These are phyloP conservation scores for Drosophila prostipennis DNA, from an alignment of 2,888 invertebrate genomes.

Conservation along the genomic window DNA sequence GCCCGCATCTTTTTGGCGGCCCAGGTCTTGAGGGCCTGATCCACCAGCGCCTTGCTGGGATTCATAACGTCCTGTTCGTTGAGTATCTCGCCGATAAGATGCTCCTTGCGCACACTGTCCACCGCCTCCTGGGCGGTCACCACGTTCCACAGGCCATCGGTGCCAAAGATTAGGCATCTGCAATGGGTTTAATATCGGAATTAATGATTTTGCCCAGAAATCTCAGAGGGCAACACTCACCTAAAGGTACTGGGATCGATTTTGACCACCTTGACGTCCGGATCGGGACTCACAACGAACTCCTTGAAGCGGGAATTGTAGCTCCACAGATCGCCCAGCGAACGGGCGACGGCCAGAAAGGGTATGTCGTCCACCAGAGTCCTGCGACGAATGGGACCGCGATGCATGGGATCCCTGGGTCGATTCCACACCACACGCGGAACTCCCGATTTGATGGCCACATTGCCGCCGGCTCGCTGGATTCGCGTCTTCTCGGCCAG, in stretches of 20 bases:
- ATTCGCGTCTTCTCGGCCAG: constrained; percentile 93
- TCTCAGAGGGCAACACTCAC: constrained; percentile 75
- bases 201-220: background rate
- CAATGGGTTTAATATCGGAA: background rate
- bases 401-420: constrained; percentile 88
- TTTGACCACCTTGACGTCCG: constrained; percentile 94
- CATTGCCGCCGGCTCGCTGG: constrained; percentile 91
- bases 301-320: constrained; percentile 95
- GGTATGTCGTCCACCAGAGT: constrained; percentile 97
- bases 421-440: constrained; percentile 99
- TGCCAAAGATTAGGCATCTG: constrained; percentile 96
- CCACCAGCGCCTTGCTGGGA: constrained; percentile 95
- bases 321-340: constrained; percentile 98
- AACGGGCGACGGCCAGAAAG: constrained; percentile 97
- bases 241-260: constrained; percentile 91
- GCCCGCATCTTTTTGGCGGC: constrained; percentile 93
- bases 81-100: constrained; percentile 59
- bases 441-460: constrained; percentile 92
- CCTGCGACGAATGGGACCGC: constrained; percentile 93
- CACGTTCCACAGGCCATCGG: constrained; percentile 99
- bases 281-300: constrained; percentile 99
- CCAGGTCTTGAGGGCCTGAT: constrained; percentile 93
- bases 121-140: constrained; percentile 93
- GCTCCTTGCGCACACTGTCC: constrained; percentile 92
- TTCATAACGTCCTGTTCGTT: constrained; percentile 85